Evolutionary conservation across 2,888 invertebrate species (phyloP), one percentile per base, ranked within the genome.

Genomic region (Cistogaster globosa): DNA sequence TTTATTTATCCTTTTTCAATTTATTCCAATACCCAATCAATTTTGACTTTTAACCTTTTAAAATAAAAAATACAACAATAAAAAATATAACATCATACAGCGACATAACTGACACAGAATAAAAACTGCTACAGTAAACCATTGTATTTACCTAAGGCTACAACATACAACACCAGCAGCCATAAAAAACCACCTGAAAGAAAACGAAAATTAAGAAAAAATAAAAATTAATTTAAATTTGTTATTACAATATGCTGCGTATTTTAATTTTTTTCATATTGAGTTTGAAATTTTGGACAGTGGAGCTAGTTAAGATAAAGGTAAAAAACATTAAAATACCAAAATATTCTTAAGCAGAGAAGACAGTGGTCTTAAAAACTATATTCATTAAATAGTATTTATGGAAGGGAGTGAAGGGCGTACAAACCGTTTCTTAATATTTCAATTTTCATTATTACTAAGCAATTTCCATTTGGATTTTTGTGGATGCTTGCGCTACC

Each of bases 151-250:
- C 42, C 1, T 12, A 12, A 2, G 38, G 12, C 12, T 45, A 57
- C 48, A 55, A 32, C 4, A 32, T 12, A 16, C 57, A 67, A 16
- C 36, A 6, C 48, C 60, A 72, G 51, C 36, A 48, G n/a, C n/a
- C n/a, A 75, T 42, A 45, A 48, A 20, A 32, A 20, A 42, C 11
- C 51, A 51, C 48, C 32, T 26, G 48, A 20, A 78, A 22, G 26
- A 57, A 4, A 48, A 18, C n/a, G 53, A 0, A 32, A 14, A 38
- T n/a, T 58, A 0, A 22, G 11, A 42, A n/a, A 69, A 78, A 57
- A 72, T 18, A 62, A 69, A 78, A 71, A 67, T 72, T 60, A 81
- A 84, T 84, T 84, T 77, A 74, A 81, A 72, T n/a, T 68, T 81
- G 84, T 72, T 63, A 81, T 77, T 68, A 77, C 62, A n/a, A 81